A percentile compares a stretch with the other conserved stretches of the same genome.
These are phyloP conservation scores for Pempheris klunzingeri DNA, from an alignment of 2,797 vertebrate species.

Conservation along the genomic window DNA sequence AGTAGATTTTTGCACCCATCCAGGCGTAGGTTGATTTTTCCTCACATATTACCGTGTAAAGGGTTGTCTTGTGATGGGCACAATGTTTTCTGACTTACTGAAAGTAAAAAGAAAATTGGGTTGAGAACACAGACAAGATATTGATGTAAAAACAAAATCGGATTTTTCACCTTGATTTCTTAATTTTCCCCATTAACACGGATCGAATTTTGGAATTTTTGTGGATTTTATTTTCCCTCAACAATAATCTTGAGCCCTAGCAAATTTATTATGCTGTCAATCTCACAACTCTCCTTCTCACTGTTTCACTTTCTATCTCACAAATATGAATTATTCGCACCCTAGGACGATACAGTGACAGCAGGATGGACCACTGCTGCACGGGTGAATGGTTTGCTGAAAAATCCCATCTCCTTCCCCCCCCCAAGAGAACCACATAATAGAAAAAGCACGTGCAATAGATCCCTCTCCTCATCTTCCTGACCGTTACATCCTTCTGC, in stretches of 20 bases:
- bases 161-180: no score
- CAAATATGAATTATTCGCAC: slow-evolving; percentile 10
- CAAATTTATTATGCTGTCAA: background rate
- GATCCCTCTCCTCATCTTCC: background rate
- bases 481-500: background rate
- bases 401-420: slow-evolving; percentile 8
- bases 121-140: no score
- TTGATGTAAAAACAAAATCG: no score
- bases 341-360: slow-evolving; percentile 15
- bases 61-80: no score
- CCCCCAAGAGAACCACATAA: slow-evolving; percentile 6
- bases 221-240: no score
- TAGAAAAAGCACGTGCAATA: background rate
- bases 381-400: slow-evolving; percentile 13
- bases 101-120: no score
- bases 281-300: background rate
- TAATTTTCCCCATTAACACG: no score
- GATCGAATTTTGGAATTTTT: background rate
- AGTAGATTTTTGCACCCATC: no score
- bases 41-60: no score
- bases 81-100: no score
- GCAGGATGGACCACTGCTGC: slow-evolving; percentile 24
- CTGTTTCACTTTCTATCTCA: background rate
- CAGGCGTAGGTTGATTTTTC: no score
- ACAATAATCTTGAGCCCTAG: background rate